phyloP scores from a whole-genome alignment of 2,797 vertebrate genomes.

The Capromys pilorides region DNA sequence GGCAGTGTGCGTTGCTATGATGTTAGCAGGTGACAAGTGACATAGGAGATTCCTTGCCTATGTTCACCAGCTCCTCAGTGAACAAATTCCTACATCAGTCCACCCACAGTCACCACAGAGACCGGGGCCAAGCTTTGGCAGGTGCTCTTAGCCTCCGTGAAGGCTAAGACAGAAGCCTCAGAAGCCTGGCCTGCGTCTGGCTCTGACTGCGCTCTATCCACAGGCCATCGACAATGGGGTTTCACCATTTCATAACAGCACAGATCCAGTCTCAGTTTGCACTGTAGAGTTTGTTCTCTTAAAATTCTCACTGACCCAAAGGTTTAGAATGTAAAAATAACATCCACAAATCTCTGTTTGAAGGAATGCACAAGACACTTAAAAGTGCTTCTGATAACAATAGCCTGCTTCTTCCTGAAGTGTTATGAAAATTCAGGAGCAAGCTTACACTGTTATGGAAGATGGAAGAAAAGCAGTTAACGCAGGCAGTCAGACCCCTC shows the following conservation, averaged over 20 bases:
- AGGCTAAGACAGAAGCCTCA: background rate
- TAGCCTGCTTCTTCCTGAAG: constrained; percentile 49
- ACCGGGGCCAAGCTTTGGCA: background rate
- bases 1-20: background rate
- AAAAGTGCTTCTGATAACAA: constrained; percentile 56
- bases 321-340: constrained; percentile 66
- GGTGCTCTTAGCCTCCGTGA: background rate
- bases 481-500: background rate
- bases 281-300: background rate
- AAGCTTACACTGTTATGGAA: constrained; percentile 57
- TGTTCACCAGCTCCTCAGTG: background rate
- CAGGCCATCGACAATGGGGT: background rate
- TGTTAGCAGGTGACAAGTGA: background rate
- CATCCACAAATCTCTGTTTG: constrained; percentile 58
- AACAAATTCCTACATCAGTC: background rate
- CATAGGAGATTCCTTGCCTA: background rate
- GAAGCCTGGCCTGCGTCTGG: constrained; percentile 9
- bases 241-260: background rate
- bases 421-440: constrained; percentile 65
- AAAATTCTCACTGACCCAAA: constrained; percentile 18
- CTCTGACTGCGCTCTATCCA: background rate
- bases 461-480: constrained; percentile 59
- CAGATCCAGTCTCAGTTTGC: background rate
- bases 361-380: constrained; percentile 34
- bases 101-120: background rate